A percentile compares a stretch with the other conserved stretches of the same genome.
phyloP scores from a whole-genome alignment of 2,113 vertebrate genomes.

The Corythornis cristatus region DNA sequence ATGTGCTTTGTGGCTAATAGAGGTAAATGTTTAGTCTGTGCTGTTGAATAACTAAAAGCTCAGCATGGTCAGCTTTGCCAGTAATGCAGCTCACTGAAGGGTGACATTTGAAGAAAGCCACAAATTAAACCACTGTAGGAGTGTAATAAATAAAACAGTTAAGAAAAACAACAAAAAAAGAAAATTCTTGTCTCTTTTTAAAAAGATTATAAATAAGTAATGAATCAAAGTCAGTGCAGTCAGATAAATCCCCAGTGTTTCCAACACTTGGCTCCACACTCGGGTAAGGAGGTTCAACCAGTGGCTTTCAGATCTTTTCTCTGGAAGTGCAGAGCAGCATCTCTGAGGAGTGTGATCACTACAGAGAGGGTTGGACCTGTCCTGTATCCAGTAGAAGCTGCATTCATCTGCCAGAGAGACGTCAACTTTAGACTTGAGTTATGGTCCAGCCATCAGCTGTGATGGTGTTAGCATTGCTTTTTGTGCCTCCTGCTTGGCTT shows the following conservation, averaged over 20 bases:
- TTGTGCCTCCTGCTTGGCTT: neutral
- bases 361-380: neutral
- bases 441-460: neutral
- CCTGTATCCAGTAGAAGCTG: neutral
- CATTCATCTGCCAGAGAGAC: neutral
- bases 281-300: neutral
- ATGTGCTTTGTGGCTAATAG: constrained; percentile 23
- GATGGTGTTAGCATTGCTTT: neutral
- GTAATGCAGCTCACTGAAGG: neutral
- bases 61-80: neutral
- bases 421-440: neutral
- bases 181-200: neutral
- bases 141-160: constrained; percentile 4
- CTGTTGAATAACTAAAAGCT: constrained; percentile 7
- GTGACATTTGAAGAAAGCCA: constrained; percentile 9
- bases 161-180: neutral
- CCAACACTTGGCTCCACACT: neutral
- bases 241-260: neutral
- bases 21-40: constrained; percentile 36
- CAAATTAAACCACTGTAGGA: neutral
- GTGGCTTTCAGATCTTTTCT: neutral
- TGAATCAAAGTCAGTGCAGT: neutral
- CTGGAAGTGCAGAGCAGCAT: neutral
- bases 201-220: neutral
- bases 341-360: neutral